These are phyloP conservation scores for Chrysotoxum bicinctum DNA, from an alignment of 2,888 invertebrate genomes.

Conservation along the genomic window DNA sequence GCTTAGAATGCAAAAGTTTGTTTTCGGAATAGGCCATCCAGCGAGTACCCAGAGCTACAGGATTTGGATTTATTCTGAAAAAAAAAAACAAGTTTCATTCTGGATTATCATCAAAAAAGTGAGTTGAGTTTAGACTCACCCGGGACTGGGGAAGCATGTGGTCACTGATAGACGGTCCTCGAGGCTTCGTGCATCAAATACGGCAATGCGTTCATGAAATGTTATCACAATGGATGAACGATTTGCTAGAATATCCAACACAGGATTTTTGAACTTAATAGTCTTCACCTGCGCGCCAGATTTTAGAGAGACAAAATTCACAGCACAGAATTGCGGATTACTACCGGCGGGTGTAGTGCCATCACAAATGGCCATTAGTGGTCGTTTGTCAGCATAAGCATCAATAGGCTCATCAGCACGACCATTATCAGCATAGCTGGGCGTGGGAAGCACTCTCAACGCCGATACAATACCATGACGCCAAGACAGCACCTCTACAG, in stretches of 20 bases:
- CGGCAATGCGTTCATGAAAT: constrained; percentile 94
- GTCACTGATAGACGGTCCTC: constrained; percentile 94
- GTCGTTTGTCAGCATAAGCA: constrained; percentile 90
- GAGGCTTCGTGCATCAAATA: constrained; percentile 93
- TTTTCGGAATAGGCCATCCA: constrained; percentile 94
- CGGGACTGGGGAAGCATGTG: constrained; percentile 94
- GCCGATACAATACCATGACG: constrained; percentile 93
- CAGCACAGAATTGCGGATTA: constrained; percentile 89
- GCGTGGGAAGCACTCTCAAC: constrained; percentile 92
- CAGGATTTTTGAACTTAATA: constrained; percentile 95
- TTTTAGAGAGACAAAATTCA: constrained; percentile 91
- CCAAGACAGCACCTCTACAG: constrained; percentile 96
- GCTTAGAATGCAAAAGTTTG: constrained; percentile 88
- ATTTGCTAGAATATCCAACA: constrained; percentile 94
- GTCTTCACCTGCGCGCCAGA: constrained; percentile 85
- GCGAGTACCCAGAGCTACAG: constrained; percentile 92
- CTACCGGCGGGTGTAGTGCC: constrained; percentile 85
- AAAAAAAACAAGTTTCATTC: neutral
- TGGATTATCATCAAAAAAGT: neutral
- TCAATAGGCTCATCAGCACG: constrained; percentile 83
- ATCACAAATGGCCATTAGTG: constrained; percentile 95
- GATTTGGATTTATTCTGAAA: constrained; percentile 85
- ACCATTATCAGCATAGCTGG: constrained; percentile 83
- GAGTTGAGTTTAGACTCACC: constrained; percentile 80
- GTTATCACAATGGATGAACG: constrained; percentile 93